Percentiles rank a stretch among this genome's conserved stretches.
Conservation (phyloP, 2,113 vertebrate species). For the Aspiorhynchus laticeps region DNA sequence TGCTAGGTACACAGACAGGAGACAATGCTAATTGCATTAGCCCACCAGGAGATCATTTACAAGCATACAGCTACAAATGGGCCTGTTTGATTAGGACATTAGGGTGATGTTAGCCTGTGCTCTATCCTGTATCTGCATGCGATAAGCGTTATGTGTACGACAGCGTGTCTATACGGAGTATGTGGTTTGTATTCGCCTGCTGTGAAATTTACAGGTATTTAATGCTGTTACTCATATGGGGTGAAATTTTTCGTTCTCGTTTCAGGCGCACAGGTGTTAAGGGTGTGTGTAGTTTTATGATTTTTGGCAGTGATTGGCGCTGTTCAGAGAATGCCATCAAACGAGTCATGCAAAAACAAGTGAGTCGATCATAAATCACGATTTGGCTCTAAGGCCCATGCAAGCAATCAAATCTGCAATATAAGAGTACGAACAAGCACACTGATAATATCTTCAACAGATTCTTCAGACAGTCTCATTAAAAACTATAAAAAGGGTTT, state of each 20-base stretch:
- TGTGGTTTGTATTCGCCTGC: neutral
- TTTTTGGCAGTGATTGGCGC: conserved; percentile 33
- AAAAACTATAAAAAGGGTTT: neutral
- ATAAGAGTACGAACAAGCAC: conserved; percentile 27
- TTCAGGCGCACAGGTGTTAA: conserved; percentile 23
- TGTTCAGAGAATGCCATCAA: conserved; percentile 73
- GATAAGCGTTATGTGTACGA: neutral
- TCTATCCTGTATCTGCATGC: neutral
- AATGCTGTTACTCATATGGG: neutral
- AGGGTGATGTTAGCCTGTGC: conserved; percentile 42
- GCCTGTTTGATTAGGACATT: conserved; percentile 62
- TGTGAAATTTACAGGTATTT: neutral
- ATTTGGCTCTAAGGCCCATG: conserved; percentile 59
- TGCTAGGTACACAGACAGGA: conserved; percentile 68
- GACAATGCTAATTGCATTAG: conserved; percentile 76
- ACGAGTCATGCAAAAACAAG: conserved; percentile 76
- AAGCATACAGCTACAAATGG: conserved; percentile 64
- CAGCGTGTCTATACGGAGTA: neutral
- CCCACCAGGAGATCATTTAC: conserved; percentile 72
- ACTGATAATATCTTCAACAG: conserved; percentile 25
- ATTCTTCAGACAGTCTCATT: conserved; percentile 2
- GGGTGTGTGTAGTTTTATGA: conserved; percentile 60
- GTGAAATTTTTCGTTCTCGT: neutral
- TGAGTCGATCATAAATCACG: conserved; percentile 71
- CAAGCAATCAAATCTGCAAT: conserved; percentile 55